phyloP scores from a whole-genome alignment of 2,797 vertebrate genomes.

The Brachyrhaphis roseni region DNA sequence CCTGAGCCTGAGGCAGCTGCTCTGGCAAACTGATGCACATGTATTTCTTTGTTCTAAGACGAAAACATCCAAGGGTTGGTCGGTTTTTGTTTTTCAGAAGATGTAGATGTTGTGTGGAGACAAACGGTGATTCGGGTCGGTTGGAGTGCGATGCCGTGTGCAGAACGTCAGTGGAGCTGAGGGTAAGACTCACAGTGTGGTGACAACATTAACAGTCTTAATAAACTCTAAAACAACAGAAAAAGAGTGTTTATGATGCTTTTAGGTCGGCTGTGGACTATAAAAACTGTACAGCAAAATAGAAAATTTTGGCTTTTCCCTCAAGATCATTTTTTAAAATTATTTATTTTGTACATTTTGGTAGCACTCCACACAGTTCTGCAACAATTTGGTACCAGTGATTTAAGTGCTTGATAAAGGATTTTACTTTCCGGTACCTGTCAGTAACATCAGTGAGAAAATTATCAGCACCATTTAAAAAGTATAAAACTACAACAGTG shows the following conservation, averaged over 20 bases:
- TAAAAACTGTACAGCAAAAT: slow-evolving; percentile 71
- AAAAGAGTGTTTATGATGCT: slow-evolving; percentile 4
- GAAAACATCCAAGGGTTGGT: slow-evolving; percentile 27
- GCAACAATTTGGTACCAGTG: slow-evolving; percentile 11
- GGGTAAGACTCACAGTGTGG: not conserved
- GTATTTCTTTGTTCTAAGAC: slow-evolving; percentile 18
- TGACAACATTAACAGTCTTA: slow-evolving; percentile 13
- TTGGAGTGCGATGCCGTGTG: slow-evolving; percentile 21
- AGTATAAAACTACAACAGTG: not conserved
- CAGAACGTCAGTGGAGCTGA: slow-evolving; percentile 5
- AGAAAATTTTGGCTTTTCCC: slow-evolving; percentile 54
- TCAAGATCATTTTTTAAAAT: too few relatives aligned
- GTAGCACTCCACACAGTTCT: not conserved
- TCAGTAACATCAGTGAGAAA: not conserved
- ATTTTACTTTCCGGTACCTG: not conserved
- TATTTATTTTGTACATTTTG: not conserved
- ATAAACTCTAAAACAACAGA: slow-evolving; percentile 45
- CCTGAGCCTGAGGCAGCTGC: slow-evolving; percentile 1
- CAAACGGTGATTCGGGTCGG: slow-evolving; percentile 27
- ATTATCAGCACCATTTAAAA: not conserved
- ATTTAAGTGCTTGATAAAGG: not conserved
- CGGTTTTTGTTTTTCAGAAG: not conserved
- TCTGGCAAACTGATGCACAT: slow-evolving; percentile 22
- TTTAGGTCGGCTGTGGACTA: slow-evolving; percentile 34
- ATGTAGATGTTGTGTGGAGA: slow-evolving; percentile 28